phyloP scores from a whole-genome alignment of 1,140 invertebrate genomes.

The Rhopalosiphum maidis region DNA sequence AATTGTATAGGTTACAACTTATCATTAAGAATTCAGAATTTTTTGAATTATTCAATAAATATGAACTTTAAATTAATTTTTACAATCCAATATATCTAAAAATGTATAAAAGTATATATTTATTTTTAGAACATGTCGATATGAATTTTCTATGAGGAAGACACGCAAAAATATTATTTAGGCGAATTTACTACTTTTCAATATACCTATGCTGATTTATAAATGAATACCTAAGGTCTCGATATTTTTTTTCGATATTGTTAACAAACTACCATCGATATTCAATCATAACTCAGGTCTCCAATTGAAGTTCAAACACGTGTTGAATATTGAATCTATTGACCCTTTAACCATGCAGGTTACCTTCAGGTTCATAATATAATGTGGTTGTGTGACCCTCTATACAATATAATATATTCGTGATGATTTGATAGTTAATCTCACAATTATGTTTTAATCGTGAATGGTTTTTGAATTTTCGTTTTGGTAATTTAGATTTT shows the following conservation, averaged over 20 bases:
- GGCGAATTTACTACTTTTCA: not conserved
- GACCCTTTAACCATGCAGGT: slow-evolving; percentile 1
- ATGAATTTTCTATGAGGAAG: not conserved
- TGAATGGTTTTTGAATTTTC: not conserved
- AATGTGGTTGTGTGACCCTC: not conserved
- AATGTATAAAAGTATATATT: not conserved
- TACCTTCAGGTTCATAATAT: not conserved
- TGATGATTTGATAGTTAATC: not conserved
- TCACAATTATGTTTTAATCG: not conserved
- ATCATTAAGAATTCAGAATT: not conserved
- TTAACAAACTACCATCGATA: not conserved
- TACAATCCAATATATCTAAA: not conserved
- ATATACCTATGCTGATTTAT: not conserved
- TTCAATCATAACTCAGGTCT: not conserved
- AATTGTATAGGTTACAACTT: not conserved
- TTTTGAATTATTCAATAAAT: not conserved
- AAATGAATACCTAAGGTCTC: not conserved
- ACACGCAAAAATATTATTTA: not conserved
- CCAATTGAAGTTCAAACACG: slow-evolving; percentile 25
- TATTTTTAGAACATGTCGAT: not conserved
- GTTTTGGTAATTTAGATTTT: slow-evolving; percentile 19
- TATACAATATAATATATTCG: not conserved
- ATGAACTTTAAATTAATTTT: not conserved
- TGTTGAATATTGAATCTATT: not conserved
- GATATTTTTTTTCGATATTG: not conserved